Evolutionary conservation across 2,888 invertebrate species (phyloP).

Genomic region (Macrosiphum euphorbiae): DNA sequence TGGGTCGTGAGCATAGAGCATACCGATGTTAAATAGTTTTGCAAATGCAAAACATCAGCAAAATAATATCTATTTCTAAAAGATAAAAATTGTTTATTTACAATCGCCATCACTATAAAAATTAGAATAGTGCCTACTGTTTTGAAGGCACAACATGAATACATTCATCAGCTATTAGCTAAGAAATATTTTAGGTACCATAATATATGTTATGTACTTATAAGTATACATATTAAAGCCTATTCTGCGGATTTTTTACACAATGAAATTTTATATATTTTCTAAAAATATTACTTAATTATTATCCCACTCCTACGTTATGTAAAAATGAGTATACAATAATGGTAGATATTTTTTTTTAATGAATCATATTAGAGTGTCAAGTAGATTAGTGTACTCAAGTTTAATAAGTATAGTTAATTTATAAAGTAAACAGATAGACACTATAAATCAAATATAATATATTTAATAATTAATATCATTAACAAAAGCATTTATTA

Average conservation of each 20-base stretch:
- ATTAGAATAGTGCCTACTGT: neutral
- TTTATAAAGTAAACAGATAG: neutral
- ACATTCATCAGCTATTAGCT: neutral
- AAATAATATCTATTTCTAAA: neutral
- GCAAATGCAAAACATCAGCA: constrained; percentile 1
- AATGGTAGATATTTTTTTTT: neutral
- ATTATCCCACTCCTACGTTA: neutral
- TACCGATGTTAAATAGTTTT: neutral
- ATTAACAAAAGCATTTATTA: neutral
- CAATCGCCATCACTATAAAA: neutral
- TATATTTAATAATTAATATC: neutral
- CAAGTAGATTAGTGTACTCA: neutral
- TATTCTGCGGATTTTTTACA: neutral
- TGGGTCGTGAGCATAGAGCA: constrained; percentile 23
- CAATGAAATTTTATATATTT: neutral
- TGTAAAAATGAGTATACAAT: neutral
- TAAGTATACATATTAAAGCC: neutral
- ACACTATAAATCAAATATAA: neutral
- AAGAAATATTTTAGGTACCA: neutral
- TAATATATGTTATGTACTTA: neutral
- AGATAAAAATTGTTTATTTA: constrained; percentile 3
- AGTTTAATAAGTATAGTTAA: constrained; percentile 2
- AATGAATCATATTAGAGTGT: neutral
- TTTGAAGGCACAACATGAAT: neutral
- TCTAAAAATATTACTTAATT: neutral